These are phyloP conservation scores for Gryllus longicercus DNA, from an alignment of 2,888 invertebrate genomes.

Conservation along the genomic window DNA sequence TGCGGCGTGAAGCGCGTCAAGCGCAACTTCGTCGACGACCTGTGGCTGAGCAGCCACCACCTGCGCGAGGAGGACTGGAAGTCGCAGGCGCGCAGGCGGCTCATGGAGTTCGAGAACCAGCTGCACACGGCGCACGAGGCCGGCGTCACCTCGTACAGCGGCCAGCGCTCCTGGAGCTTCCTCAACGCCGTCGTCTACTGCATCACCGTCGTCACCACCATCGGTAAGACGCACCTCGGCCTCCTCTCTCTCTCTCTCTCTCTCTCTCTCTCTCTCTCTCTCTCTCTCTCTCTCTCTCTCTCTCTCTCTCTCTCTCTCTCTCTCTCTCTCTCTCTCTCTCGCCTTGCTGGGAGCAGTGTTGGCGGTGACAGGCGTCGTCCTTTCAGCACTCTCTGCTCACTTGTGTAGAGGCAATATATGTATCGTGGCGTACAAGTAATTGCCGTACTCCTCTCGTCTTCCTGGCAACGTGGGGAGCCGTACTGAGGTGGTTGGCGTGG, in stretches of 20 bases:
- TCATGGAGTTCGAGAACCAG: conserved; percentile 82
- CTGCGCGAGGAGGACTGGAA: conserved; percentile 88
- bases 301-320: not conserved
- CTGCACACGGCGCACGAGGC: conserved; percentile 79
- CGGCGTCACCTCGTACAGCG: conserved; percentile 78
- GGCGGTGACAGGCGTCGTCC: no score
- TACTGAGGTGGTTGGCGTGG: no score
- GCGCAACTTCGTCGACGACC: conserved; percentile 75
- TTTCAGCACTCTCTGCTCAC: no score
- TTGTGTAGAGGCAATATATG: no score
- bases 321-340: not conserved
- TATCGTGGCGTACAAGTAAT: no score
- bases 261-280: not conserved
- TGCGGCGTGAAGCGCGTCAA: conserved; percentile 84
- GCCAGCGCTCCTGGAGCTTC: conserved; percentile 82
- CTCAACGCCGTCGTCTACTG: conserved; percentile 83
- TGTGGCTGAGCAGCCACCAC: conserved; percentile 79
- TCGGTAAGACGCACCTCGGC: conserved; percentile 63
- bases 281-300: not conserved
- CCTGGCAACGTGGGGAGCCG: no score
- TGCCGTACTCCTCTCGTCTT: no score
- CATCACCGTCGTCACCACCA: conserved; percentile 81
- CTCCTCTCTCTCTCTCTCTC: not conserved
- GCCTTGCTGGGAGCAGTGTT: no score
- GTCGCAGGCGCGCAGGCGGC: conserved; percentile 71